Conservation (phyloP, 2,888 invertebrate genomes). For the Lasius fuliginosus region DNA sequence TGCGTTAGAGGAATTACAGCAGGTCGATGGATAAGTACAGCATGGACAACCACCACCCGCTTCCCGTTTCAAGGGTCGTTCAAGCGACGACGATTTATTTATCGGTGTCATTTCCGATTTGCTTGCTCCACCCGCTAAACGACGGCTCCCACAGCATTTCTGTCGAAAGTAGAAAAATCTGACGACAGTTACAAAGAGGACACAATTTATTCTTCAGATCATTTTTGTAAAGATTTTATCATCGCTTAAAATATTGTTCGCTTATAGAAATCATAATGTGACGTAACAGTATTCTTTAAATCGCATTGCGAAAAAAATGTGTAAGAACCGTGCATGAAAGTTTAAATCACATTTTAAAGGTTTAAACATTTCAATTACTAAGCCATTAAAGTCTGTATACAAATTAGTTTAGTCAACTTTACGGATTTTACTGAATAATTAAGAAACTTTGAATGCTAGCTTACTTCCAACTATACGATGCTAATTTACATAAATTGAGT, state of each 20-base stretch:
- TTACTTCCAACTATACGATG: conserved; percentile 40
- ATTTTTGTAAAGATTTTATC: neutral
- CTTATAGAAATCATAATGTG: neutral
- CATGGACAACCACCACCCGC: conserved; percentile 60
- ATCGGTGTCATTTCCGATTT: conserved; percentile 36
- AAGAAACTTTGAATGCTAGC: conserved; percentile 46
- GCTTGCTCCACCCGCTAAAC: conserved; percentile 71
- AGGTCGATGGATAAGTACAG: conserved; percentile 31
- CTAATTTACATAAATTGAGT: conserved; percentile 55
- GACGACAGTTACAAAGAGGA: conserved; percentile 38
- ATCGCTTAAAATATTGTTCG: neutral
- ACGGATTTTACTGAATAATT: conserved; percentile 51
- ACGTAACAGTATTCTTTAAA: neutral
- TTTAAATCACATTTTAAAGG: conserved; percentile 5
- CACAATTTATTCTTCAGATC: neutral
- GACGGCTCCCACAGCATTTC: conserved; percentile 61
- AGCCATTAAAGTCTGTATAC: conserved; percentile 52
- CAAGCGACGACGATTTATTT: conserved; percentile 35
- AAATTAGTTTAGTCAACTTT: conserved; percentile 51
- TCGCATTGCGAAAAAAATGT: neutral
- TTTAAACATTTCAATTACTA: conserved; percentile 45
- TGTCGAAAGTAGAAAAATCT: conserved; percentile 49
- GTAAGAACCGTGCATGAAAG: neutral
- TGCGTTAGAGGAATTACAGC: conserved; percentile 3
- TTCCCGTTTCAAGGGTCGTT: conserved; percentile 50